Evolutionary conservation across 2,113 vertebrate species (phyloP).

Genomic region (Hypocryptadius cinnamomeus): DNA sequence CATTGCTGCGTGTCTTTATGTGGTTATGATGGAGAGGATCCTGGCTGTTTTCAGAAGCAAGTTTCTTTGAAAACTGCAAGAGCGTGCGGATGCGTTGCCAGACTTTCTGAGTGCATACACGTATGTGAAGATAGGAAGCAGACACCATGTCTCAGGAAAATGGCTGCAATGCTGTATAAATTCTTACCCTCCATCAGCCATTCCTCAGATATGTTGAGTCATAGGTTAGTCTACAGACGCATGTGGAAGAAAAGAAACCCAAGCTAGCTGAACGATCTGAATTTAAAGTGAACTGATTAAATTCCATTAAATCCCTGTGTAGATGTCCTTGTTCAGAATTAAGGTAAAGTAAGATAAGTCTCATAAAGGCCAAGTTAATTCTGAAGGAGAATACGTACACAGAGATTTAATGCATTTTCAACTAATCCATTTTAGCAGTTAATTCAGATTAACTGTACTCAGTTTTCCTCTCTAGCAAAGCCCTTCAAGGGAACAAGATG

Average conservation of each 20-base stretch:
- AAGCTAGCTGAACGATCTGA: not conserved
- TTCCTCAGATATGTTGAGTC: not conserved
- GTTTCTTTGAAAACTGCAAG: not conserved
- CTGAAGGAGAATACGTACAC: not conserved
- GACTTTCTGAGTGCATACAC: not conserved
- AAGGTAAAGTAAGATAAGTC: slow-evolving; percentile 21
- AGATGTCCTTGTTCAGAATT: slow-evolving; percentile 16
- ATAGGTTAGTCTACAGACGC: not conserved
- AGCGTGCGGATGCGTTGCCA: accelerated
- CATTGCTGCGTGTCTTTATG: not conserved
- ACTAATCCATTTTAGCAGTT: slow-evolving; percentile 35
- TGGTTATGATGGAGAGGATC: not conserved
- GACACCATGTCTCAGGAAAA: not conserved
- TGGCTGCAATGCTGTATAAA: not conserved
- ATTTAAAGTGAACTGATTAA: slow-evolving; percentile 27
- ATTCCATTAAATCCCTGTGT: not conserved
- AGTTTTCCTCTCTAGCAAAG: not conserved
- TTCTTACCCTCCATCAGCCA: not conserved
- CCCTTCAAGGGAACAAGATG: not conserved
- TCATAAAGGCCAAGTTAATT: slow-evolving; percentile 7
- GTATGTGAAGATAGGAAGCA: not conserved
- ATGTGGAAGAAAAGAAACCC: not conserved
- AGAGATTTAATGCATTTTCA: slow-evolving; percentile 33
- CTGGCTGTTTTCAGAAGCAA: not conserved
- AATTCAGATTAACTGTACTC: slow-evolving; percentile 15